These are phyloP conservation scores for Bathynomus jamesi DNA, from an alignment of 1,140 invertebrate genomes.

Conservation along the genomic window DNA sequence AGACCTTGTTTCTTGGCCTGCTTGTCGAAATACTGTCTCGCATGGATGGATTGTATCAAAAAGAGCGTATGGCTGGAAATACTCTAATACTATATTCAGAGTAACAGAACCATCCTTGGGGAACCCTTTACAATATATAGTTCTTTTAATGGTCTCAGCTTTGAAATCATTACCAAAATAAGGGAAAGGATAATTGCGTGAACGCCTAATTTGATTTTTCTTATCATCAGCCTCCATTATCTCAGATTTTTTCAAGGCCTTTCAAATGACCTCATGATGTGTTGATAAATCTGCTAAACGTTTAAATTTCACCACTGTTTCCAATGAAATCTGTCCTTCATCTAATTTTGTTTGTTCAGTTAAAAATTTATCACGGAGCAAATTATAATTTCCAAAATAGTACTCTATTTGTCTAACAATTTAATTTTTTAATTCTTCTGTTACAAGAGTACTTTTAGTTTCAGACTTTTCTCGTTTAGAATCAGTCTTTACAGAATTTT, in stretches of 20 bases:
- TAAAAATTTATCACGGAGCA: no score
- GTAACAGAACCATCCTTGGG: constrained; percentile 52
- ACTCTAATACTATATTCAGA: constrained; percentile 65
- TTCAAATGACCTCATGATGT: constrained; percentile 61
- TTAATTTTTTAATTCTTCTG: no score
- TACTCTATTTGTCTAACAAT: no score
- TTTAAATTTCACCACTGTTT: constrained; percentile 80
- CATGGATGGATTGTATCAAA: constrained; percentile 58
- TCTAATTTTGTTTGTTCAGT: constrained; percentile 66
- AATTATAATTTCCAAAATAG: no score
- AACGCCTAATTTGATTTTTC: constrained; percentile 69
- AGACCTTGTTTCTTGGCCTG: neutral
- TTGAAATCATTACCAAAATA: constrained; percentile 71
- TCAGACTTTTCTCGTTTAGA: no score
- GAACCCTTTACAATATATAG: constrained; percentile 86
- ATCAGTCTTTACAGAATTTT: no score
- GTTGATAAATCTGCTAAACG: constrained; percentile 63
- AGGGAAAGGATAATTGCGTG: constrained; percentile 67
- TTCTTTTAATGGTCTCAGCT: constrained; percentile 64
- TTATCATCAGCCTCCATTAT: constrained; percentile 53
- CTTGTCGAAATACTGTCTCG: neutral
- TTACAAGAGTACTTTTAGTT: no score
- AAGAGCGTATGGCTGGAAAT: constrained; percentile 60
- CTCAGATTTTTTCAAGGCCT: constrained; percentile 62
- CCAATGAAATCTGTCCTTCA: constrained; percentile 81